phyloP scores from a whole-genome alignment of 1,140 invertebrate genomes.

The Conus ventricosus region DNA sequence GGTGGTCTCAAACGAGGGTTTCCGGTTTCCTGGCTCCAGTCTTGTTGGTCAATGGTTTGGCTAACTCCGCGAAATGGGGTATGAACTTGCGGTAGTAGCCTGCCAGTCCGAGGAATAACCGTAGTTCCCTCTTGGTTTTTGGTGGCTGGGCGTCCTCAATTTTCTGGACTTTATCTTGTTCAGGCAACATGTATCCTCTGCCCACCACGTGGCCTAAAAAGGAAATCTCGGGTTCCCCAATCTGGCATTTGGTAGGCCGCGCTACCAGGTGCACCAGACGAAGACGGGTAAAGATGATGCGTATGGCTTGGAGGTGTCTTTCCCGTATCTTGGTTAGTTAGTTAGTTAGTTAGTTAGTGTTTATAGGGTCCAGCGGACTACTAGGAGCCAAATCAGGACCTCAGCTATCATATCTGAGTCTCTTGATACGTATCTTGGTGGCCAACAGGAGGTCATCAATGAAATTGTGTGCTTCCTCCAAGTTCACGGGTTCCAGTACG shows the following conservation, averaged over 20 bases:
- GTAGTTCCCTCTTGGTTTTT: constrained; percentile 67
- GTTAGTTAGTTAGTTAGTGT: too few relatives aligned
- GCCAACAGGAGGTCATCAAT: background rate
- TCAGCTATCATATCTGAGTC: too few relatives aligned
- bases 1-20: background rate
- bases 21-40: background rate
- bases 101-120: constrained; percentile 57
- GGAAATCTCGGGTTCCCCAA: constrained; percentile 31
- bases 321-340: constrained; percentile 18
- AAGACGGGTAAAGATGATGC: constrained; percentile 28
- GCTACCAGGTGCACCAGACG: constrained; percentile 27
- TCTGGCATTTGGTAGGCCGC: constrained; percentile 38
- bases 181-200: constrained; percentile 42
- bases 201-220: constrained; percentile 46
- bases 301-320: constrained; percentile 27
- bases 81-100: constrained; percentile 70
- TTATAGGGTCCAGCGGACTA: too few relatives aligned
- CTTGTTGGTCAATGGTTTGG: constrained; percentile 38
- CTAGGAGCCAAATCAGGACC: too few relatives aligned
- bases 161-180: constrained; percentile 64
- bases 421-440: background rate
- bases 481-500: constrained; percentile 45
- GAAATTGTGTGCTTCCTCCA: background rate
- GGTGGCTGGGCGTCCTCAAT: constrained; percentile 64
- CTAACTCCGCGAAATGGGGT: constrained; percentile 47